Evolutionary conservation across 2,113 vertebrate species (phyloP).

Genomic region (Numenius arquata): DNA sequence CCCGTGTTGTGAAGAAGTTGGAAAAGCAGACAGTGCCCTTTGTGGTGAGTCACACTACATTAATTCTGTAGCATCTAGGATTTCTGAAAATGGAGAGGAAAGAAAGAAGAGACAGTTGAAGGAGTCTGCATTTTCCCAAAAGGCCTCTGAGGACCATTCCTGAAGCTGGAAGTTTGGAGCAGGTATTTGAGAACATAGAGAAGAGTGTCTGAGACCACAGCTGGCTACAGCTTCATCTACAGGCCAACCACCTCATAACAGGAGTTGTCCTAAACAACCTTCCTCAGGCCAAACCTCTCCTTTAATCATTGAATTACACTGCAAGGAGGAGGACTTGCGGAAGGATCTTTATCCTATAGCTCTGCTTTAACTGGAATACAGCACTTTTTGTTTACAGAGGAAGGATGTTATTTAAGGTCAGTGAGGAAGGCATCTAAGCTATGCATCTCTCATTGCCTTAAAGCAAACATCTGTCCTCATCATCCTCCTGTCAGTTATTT

Average conservation of each 20-base stretch:
- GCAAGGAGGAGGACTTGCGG: not conserved
- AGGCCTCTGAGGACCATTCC: not conserved
- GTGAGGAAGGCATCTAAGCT: not conserved
- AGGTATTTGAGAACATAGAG: not conserved
- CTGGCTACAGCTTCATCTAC: not conserved
- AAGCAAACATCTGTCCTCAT: not conserved
- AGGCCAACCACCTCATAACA: not conserved
- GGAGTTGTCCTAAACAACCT: not conserved
- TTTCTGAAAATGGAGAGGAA: not conserved
- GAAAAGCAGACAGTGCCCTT: accelerated
- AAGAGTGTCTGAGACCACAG: not conserved
- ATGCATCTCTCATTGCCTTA: not conserved
- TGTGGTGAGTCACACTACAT: not conserved
- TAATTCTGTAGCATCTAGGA: not conserved
- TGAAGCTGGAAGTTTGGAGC: not conserved
- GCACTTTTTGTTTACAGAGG: not conserved
- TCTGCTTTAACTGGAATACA: not conserved
- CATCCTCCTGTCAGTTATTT: not conserved
- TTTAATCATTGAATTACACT: not conserved
- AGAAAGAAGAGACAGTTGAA: not conserved
- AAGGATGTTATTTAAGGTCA: not conserved
- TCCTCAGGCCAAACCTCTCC: not conserved
- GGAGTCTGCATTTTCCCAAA: not conserved
- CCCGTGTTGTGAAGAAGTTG: not conserved
- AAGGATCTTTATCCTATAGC: not conserved